These are phyloP conservation scores for Saturnia japonica DNA, from an alignment of 2,888 invertebrate genomes.

Conservation along the genomic window DNA sequence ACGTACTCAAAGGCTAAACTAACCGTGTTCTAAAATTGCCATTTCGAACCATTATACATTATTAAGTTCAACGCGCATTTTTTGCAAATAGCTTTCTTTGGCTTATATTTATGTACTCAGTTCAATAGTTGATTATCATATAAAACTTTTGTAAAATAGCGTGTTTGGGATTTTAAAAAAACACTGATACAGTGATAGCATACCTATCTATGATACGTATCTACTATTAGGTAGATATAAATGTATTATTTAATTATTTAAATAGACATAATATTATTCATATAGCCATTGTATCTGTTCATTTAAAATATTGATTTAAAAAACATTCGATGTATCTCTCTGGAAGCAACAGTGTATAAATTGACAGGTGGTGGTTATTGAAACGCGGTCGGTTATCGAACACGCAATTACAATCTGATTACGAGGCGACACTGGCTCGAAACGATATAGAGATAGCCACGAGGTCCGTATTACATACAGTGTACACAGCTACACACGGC, in stretches of 20 bases:
- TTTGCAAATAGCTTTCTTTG: too few species aligned
- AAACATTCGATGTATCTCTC: conserved; percentile 4
- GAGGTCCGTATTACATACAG: conserved; percentile 50
- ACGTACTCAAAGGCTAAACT: too few species aligned
- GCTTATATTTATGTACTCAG: too few species aligned
- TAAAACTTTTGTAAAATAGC: too few species aligned
- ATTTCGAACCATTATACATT: too few species aligned
- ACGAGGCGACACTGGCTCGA: conserved; percentile 52
- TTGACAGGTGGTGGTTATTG: conserved; percentile 58
- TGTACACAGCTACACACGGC: conserved; percentile 38
- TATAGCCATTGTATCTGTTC: neutral
- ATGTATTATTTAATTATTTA: neutral
- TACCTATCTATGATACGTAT: too few species aligned
- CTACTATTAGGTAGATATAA: too few species aligned
- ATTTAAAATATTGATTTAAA: neutral
- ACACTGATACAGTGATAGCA: too few species aligned
- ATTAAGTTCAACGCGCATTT: too few species aligned
- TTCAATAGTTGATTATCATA: too few species aligned
- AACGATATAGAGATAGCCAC: conserved; percentile 71
- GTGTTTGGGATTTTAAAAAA: too few species aligned
- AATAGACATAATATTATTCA: neutral
- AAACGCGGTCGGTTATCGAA: conserved; percentile 54
- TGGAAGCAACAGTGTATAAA: conserved; percentile 47
- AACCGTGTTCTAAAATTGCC: too few species aligned
- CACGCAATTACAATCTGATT: conserved; percentile 73